These are phyloP conservation scores for Frankliniella fusca DNA, from an alignment of 2,888 invertebrate species.

Conservation along the genomic window DNA sequence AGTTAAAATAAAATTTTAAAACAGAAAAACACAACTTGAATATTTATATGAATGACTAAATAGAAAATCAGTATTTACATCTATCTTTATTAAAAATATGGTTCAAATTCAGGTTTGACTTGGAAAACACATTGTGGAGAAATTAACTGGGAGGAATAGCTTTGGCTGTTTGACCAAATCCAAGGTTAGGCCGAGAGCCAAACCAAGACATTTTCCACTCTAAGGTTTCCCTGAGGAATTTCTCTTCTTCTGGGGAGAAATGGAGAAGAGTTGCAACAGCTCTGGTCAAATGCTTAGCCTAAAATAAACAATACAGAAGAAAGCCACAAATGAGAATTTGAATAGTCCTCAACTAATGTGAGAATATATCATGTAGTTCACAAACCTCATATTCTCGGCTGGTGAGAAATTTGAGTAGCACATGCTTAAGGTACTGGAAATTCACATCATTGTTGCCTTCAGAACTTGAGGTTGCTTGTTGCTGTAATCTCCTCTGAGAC, in stretches of 20 bases:
- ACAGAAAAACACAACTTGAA: too few species aligned
- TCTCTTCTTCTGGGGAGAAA: conserved; percentile 82
- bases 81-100: background rate
- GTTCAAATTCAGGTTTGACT: background rate
- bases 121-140: conserved; percentile 38
- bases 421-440: conserved; percentile 86
- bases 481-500: background rate
- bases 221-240: conserved; percentile 72
- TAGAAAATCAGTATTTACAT: background rate
- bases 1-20: conserved; percentile 30
- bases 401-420: conserved; percentile 87
- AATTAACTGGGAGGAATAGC: conserved; percentile 57
- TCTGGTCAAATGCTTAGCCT: conserved; percentile 84
- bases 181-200: conserved; percentile 57
- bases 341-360: background rate
- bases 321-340: background rate
- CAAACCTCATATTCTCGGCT: conserved; percentile 68
- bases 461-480: conserved; percentile 13
- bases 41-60: conserved; percentile 8
- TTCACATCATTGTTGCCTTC: conserved; percentile 64
- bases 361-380: conserved; percentile 2
- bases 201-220: conserved; percentile 74
- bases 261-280: conserved; percentile 80
- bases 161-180: conserved; percentile 53
- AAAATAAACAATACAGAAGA: conserved; percentile 42